Percentiles rank a stretch among this genome's conserved stretches.
These are phyloP conservation scores for Xanthorhoe spadicearia DNA, from an alignment of 2,888 invertebrate genomes.

Conservation along the genomic window DNA sequence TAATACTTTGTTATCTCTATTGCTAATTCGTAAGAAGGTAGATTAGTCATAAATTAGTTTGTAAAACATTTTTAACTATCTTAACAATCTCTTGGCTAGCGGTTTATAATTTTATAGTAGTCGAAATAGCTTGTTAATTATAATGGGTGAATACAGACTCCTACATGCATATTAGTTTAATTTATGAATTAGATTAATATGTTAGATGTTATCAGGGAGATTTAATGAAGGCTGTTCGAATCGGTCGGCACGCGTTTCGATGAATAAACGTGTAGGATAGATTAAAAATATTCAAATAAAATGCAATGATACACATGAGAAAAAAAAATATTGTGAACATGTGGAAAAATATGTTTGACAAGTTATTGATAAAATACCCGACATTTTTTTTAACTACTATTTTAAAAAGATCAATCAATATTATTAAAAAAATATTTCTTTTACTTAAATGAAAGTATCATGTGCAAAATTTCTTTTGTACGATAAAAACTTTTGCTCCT, in stretches of 20 bases:
- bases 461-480: too few species aligned
- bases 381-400: too few species aligned
- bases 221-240: slow-evolving; percentile 47
- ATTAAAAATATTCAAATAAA: not conserved
- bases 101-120: slow-evolving; percentile 41
- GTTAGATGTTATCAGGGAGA: slow-evolving; percentile 56
- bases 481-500: too few species aligned
- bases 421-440: too few species aligned
- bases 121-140: slow-evolving; percentile 53
- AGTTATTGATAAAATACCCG: too few species aligned
- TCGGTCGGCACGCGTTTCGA: slow-evolving; percentile 23
- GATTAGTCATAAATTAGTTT: slow-evolving; percentile 11
- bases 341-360: not conserved
- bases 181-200: slow-evolving; percentile 59
- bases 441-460: too few species aligned
- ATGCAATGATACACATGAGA: not conserved
- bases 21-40: not conserved
- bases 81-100: slow-evolving; percentile 25
- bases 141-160: slow-evolving; percentile 51
- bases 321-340: not conserved
- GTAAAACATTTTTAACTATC: slow-evolving; percentile 9
- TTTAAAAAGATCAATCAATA: too few species aligned
- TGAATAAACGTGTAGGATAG: slow-evolving; percentile 15
- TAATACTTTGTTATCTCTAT: not conserved
- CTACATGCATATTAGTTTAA: slow-evolving; percentile 56